Conservation (phyloP, 37 sponge, comb jelly and placozoan genomes). For the Aplysina aerophoba region DNA sequence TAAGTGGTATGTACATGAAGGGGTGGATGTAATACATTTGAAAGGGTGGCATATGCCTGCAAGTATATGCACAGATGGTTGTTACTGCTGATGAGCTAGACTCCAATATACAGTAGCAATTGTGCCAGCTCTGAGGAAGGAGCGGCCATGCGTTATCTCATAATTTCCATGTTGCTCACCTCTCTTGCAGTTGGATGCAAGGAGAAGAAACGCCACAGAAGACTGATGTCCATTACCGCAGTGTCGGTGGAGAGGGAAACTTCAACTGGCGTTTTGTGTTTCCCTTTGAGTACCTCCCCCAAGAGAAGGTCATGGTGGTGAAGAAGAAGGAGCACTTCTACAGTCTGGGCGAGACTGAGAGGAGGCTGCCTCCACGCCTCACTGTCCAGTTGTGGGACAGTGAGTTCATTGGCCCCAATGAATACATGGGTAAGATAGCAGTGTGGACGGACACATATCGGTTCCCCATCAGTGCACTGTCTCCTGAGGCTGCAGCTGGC, state of each 20-base stretch:
- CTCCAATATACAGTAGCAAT: no score
- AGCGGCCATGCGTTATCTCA: not conserved
- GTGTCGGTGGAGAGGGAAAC: slow-evolving; percentile 60
- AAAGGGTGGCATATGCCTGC: no score
- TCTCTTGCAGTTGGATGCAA: slow-evolving; percentile 33
- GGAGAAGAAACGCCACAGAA: slow-evolving; percentile 54
- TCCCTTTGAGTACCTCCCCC: slow-evolving; percentile 67
- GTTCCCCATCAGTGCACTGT: no score
- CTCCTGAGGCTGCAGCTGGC: no score
- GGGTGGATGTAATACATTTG: no score
- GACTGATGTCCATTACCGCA: slow-evolving; percentile 69
- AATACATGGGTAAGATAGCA: slow-evolving; percentile 53
- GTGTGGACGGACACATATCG: no score
- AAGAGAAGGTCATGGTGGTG: slow-evolving; percentile 55
- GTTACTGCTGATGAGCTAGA: no score
- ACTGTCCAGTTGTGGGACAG: slow-evolving; percentile 66
- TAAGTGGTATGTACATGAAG: not conserved
- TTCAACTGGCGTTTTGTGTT: slow-evolving; percentile 75
- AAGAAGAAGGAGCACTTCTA: slow-evolving; percentile 57
- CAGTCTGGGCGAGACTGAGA: slow-evolving; percentile 48
- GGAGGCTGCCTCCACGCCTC: slow-evolving; percentile 35
- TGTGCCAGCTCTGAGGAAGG: no score
- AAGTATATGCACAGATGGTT: not conserved
- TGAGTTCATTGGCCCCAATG: slow-evolving; percentile 53
- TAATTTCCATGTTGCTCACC: not conserved